Base-by-base conservation (phyloP, 2,888 invertebrate genomes). In the Drosophila anomalata region DNA sequence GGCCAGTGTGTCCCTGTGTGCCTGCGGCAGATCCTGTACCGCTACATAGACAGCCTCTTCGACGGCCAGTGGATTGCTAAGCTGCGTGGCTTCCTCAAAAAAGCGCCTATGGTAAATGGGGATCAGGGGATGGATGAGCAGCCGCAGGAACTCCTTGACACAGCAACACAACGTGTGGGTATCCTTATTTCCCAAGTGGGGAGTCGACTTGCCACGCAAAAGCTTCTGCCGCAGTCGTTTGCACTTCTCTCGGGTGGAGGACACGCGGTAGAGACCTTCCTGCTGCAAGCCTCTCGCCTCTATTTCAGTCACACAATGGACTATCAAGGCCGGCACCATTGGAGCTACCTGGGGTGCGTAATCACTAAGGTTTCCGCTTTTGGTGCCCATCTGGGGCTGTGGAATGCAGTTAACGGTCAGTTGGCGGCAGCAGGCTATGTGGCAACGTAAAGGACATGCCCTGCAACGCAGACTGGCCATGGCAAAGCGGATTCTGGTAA, bases 261-360 rank as follows among this genome's bases (percentile, higher is more conserved):
- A 82, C 20, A 85, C 66, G 0, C 82, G 88, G 36, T 87, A 87
- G 11, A 83, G 77, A 3, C 82, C 82, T 51, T 85, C 82, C 57
- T 75, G 83, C 24, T 79, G 41, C n/a, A 83, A 26, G 1, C 82
- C 88, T 2, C 82, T 68, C 0, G 42, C 52, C 68, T 83, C 82
- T n/a, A 83, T 77, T 50, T 87, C 88, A 3, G 86, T 87, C 12
- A 85, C 86, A 20, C 88, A 87, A n/a, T 83, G 82, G 12, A 83
- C 86, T 24, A 83, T 79, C 42, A 83, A n/a, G 0, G 88, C 86
- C 0, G 82, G 82, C 48, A 83, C 82, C 79, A 79, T 75, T 5
- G 88, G 88, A 1, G 82, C 67, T 55, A 67, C 86, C 5, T 41
- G 54, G 3, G 82, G 88, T 3, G 73, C 83, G 52, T 55, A 87